Base-by-base conservation (phyloP, 2,113 vertebrate genomes). In the Poicephalus gulielmi region DNA sequence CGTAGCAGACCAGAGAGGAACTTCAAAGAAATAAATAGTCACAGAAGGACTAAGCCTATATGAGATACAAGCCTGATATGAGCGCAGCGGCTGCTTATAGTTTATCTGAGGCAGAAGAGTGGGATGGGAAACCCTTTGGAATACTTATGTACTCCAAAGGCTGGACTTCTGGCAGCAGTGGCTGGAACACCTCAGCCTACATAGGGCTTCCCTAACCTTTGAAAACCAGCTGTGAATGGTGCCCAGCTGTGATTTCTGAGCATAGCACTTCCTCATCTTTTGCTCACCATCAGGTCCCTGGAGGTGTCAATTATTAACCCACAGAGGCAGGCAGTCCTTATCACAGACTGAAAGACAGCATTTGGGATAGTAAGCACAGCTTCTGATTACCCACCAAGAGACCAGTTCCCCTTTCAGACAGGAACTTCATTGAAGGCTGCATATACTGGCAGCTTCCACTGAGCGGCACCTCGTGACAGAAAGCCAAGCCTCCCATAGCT, bases 371-470 rank as follows among this genome's bases (percentile, higher is more conserved):
- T 1, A 1, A 52, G 53, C 1, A 0, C 39, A 50, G 64, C 33
- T 80, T 30, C 8, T 6, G 13, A 17, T 17, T 49, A 71, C 49
- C 18, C 39, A 37, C 30, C 6, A 3, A 77, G 41, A 33, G 52
- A 50, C 17, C 52, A 11, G 67, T 69, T 25, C 46, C 39, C 1
- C 2, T 69, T 86, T 60, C 53, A 70, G 49, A 28, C 85, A 66
- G 67, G 20, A 74, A 10, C 62, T 39, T 49, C 6, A 2, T 31
- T 1, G 1, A 30, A 47, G 44, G 55, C 71, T 94, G 88, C 67
- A 43, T 6, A 39, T 75, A 44, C 88, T 22, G 39, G 63, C 77
- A 86, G 89, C 67, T 83, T 70, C 82, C 94, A 86, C 77, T 44
- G 77, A 39, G 92, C 0, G 62, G 89, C 85, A 86, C 41, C 73